Base-by-base conservation (phyloP, 1,140 invertebrate species). In the Drosophila serrata region DNA sequence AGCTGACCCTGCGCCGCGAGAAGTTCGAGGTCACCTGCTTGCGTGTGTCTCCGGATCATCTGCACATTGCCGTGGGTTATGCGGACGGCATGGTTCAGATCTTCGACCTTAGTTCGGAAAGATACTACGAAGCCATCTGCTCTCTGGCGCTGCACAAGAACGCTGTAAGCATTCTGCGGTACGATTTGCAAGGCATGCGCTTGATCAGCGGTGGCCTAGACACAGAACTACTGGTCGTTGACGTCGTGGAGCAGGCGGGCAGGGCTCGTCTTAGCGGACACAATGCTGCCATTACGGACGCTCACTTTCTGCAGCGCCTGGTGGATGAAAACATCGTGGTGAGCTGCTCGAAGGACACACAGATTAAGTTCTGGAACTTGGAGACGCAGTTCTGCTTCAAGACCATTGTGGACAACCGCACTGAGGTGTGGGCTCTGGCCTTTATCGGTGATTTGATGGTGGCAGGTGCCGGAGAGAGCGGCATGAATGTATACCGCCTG, bases 301-400 rank as follows among this genome's bases (percentile, higher is more conserved):
- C 97, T 0, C 87, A 94, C 12, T 99, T 99, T 91, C 95, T 99
- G 86, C 95, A 95, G 29, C 93, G 95, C 33, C 46, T 92, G 7
- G 90, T 82, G 11, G 85, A 90, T 55, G 92, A 94, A 31, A 94
- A 95, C 42, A 96, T 98, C 82, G 95, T 98, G 77, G 94, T 99
- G 11, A 97, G 98, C 75, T 95, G 96, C 56, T 99, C 98, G 3
- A 99, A 98, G 93, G 99, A 99, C 93, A 97, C 97, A 15, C 97
- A 97, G 92, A 95, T 99, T 0, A 99, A 99, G 92, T 98, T 99
- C 92, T 99, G 99, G 99, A 98, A 99, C 94, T 93, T 99, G 58
- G 96, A 97, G 72, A 99, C 97, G 24, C 96, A 98, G 84, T 97
- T 98, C 90, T 99, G 99, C 93, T 99, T 99, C 84, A 97, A 97